These are phyloP conservation scores for Eulemur mongoz DNA, from an alignment of 2,797 vertebrate species.

Conservation along the genomic window DNA sequence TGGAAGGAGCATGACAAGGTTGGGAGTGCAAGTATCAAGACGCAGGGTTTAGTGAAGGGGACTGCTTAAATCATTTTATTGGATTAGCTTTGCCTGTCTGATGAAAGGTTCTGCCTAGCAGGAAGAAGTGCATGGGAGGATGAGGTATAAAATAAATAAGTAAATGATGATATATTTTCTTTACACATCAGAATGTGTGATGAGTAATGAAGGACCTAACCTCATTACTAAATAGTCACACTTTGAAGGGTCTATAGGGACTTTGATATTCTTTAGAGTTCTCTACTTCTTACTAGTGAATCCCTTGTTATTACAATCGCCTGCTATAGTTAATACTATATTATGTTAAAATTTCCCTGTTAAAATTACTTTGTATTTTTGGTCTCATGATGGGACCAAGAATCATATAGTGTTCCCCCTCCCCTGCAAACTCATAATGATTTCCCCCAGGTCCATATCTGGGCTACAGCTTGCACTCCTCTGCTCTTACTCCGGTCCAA, in stretches of 20 bases:
- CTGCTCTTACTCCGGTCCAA: background rate
- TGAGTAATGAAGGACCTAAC: conserved; percentile 54
- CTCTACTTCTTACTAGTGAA: background rate
- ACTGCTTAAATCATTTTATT: background rate
- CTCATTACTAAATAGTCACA: conserved; percentile 49
- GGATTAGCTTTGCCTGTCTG: background rate
- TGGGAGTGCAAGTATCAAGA: background rate
- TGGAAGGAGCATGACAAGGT: background rate
- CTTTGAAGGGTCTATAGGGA: background rate
- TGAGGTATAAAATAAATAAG: background rate
- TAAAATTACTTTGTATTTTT: background rate
- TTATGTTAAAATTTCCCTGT: background rate
- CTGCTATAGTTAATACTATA: background rate
- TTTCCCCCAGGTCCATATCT: background rate
- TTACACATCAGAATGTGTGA: conserved; percentile 37
- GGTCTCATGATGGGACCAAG: background rate
- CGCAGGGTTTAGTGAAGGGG: background rate
- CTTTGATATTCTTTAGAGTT: background rate
- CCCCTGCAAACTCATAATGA: background rate
- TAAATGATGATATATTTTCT: conserved; percentile 48
- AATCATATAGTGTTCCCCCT: background rate
- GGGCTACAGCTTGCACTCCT: background rate
- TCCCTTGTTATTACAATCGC: background rate
- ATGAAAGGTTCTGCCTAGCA: background rate
- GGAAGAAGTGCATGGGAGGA: background rate